Percentiles rank a stretch among this genome's conserved stretches.
These are phyloP conservation scores for Cylloceria caligata DNA, from an alignment of 2,888 invertebrate species.

Conservation along the genomic window DNA sequence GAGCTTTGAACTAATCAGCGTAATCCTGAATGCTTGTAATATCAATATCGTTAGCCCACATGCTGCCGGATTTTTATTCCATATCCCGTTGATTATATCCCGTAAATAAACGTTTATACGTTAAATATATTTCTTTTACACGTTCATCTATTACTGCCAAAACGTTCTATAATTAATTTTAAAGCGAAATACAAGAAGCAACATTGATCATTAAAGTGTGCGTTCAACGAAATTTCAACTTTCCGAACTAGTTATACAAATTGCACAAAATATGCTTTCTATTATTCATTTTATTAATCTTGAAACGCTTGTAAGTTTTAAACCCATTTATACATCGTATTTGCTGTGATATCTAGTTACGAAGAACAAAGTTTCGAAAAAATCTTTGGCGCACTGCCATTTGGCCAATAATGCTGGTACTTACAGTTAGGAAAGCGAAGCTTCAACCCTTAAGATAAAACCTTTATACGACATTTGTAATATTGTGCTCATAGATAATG, in stretches of 20 bases:
- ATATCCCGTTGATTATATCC: background rate
- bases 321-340: background rate
- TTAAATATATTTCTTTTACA: background rate
- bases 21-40: background rate
- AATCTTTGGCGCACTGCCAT: background rate
- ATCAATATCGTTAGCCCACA: background rate
- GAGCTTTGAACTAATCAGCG: background rate
- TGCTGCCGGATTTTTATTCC: background rate
- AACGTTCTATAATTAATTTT: background rate
- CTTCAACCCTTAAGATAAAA: background rate
- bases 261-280: background rate
- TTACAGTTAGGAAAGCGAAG: background rate
- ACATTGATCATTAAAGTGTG: background rate
- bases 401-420: background rate
- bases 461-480: background rate
- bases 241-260: background rate
- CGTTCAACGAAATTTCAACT: background rate
- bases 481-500: background rate
- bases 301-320: background rate
- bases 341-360: background rate
- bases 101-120: background rate
- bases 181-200: background rate
- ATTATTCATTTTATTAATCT: background rate
- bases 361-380: constrained; percentile 7
- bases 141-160: background rate